Percentiles rank a stretch among this genome's conserved stretches.
phyloP scores from a whole-genome alignment of 2,113 vertebrate species.

The Percina caprodes region DNA sequence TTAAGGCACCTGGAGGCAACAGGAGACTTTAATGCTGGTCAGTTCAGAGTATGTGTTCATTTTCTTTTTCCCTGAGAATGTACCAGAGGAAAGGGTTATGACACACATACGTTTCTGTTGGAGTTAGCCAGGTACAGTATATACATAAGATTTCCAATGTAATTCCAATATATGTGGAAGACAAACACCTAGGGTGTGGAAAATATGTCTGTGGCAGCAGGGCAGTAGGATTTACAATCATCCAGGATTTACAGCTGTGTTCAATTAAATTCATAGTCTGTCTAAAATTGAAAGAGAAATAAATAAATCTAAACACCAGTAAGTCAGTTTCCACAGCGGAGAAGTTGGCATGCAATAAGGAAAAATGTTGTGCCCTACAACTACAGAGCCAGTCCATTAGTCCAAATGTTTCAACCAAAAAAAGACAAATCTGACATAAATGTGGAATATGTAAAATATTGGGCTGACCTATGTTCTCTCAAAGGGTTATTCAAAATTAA shows the following conservation, averaged over 20 bases:
- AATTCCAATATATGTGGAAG: background rate
- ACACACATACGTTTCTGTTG: background rate
- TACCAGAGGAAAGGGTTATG: background rate
- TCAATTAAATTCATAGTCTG: background rate
- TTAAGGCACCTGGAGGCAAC: conserved; percentile 91
- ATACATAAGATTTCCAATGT: background rate
- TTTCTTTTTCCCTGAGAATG: background rate
- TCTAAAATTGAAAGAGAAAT: conserved; percentile 25
- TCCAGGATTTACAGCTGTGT: background rate
- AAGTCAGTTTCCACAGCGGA: background rate
- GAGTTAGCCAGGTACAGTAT: background rate
- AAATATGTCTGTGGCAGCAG: background rate
- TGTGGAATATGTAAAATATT: background rate
- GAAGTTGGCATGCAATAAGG: background rate
- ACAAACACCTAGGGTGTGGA: background rate
- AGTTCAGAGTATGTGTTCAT: background rate
- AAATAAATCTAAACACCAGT: background rate
- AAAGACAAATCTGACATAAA: background rate
- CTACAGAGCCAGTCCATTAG: background rate
- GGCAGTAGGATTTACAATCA: background rate
- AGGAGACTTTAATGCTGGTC: background rate
- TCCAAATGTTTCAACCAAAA: background rate
- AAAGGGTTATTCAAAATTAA: background rate
- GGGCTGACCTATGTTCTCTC: background rate
- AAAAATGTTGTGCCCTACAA: background rate